Evolutionary conservation across 2,888 invertebrate species (phyloP).

Genomic region (Clunio marinus): DNA sequence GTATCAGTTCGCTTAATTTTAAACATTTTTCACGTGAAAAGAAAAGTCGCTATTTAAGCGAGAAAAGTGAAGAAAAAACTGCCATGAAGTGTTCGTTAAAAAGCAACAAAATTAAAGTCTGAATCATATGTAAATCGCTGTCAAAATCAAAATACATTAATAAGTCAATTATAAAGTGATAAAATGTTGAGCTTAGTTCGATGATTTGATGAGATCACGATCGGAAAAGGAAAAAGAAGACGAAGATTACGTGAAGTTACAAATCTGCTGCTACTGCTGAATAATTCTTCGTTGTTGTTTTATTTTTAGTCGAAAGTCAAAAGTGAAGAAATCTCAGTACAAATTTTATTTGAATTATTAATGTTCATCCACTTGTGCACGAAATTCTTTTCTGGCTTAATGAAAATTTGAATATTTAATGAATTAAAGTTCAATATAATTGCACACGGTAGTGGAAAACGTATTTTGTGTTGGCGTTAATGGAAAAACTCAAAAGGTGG

Average conservation of each 20-base stretch:
- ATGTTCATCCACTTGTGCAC: background rate
- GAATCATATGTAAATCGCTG: no score
- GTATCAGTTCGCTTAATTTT: conserved; percentile 9
- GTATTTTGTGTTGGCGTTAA: background rate
- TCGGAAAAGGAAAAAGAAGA: background rate
- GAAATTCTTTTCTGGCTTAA: background rate
- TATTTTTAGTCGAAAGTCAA: conserved; percentile 27
- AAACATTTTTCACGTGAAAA: background rate
- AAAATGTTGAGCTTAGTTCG: conserved; percentile 1
- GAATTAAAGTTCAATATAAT: background rate
- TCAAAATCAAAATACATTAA: no score
- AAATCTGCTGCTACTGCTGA: background rate
- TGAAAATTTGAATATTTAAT: conserved; percentile 14
- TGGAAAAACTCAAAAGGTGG: background rate
- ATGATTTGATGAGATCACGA: background rate
- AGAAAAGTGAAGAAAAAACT: background rate
- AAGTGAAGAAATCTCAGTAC: conserved; percentile 5
- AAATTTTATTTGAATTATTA: conserved; percentile 11
- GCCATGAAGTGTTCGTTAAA: conserved; percentile 22
- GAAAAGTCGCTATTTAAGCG: background rate
- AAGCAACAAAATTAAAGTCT: no score
- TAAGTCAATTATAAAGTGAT: conserved; percentile 35
- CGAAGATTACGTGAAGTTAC: no score
- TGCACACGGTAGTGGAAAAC: conserved; percentile 2
- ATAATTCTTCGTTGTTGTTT: conserved; percentile 18